These are phyloP conservation scores for Arnoldichthys spilopterus DNA, from an alignment of 2,797 vertebrate species.

Conservation along the genomic window DNA sequence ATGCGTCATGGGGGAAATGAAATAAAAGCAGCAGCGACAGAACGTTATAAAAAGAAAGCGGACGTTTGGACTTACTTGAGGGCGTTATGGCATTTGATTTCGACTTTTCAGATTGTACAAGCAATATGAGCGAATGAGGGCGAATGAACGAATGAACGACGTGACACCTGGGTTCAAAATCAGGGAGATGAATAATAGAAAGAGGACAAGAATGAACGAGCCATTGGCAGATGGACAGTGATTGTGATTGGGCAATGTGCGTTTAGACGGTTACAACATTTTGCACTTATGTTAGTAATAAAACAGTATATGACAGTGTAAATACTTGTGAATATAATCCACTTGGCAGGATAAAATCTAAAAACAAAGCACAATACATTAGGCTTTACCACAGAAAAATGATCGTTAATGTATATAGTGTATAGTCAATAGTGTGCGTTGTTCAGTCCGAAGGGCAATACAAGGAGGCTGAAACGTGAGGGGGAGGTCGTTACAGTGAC, in stretches of 20 bases:
- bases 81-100: not conserved
- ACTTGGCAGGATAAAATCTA: too few species aligned
- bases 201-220: too few species aligned
- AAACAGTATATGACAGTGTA: not conserved
- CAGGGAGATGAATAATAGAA: too few species aligned
- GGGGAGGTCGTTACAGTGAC: not conserved
- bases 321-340: too few species aligned
- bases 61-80: not conserved
- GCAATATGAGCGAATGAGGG: not conserved
- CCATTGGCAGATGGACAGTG: too few species aligned
- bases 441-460: not conserved
- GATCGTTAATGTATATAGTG: not conserved
- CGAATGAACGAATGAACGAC: not conserved
- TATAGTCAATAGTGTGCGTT: not conserved
- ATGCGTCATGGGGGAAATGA: slow-evolving; percentile 3
- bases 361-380: not conserved
- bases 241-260: not conserved
- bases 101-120: slow-evolving; percentile 16
- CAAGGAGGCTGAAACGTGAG: slow-evolving; percentile 2
- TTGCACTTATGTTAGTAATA: too few species aligned
- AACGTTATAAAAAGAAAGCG: not conserved
- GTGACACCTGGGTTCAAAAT: too few species aligned
- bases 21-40: not conserved
- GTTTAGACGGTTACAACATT: not conserved
- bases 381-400: not conserved